Base-by-base conservation (phyloP, 2,888 invertebrate species). In the Linyphia triangularis region DNA sequence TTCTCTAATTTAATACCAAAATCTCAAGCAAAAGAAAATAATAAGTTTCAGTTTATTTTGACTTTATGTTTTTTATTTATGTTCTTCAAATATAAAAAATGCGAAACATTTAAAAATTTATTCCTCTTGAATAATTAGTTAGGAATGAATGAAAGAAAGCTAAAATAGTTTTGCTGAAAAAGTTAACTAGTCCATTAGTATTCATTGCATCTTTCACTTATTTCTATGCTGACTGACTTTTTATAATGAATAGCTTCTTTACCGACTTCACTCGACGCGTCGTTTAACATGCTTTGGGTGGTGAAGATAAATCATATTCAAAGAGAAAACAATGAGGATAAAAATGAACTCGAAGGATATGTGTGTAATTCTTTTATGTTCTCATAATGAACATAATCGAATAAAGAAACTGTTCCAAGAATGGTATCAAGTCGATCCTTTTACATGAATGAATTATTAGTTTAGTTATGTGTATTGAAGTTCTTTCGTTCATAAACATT, bases 251-350 rank as follows among this genome's bases (percentile, higher is more conserved):
- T 77, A 24, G 61, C 37, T 61, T 33, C 40, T 33, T 37, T 33
- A 63, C 77, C 63, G n/a, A 40, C 59, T 77, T 9, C 3, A 57
- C 9, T 37, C n/a, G 77, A 51, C 63, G 63, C 24, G 77, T 63
- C 77, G 77, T 77, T 77, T 63, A 77, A 77, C 77, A 77, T 63
- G 77, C 40, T 77, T 77, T 77, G 77, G 77, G 77, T 63, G 77
- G 26, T 37, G 33, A 40, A 24, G n/a, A 77, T 77, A 77, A 77
- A 77, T 77, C 77, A 77, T 63, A 24, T 40, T 61, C 37, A 24
- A 43, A 22, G 26, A 13, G 26, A 70, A 70, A 70, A 43, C 26
- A 43, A 43, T 24, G 43, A 70, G 5, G 70, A 70, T 43, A 70
- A 70, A 43, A 24, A 43, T 43, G 19, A 6, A 37, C 24, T 43